Evolutionary conservation across 35 echinoderm and acorn worm genomes (phyloP).

Genomic region (Lytechinus variegatus): DNA sequence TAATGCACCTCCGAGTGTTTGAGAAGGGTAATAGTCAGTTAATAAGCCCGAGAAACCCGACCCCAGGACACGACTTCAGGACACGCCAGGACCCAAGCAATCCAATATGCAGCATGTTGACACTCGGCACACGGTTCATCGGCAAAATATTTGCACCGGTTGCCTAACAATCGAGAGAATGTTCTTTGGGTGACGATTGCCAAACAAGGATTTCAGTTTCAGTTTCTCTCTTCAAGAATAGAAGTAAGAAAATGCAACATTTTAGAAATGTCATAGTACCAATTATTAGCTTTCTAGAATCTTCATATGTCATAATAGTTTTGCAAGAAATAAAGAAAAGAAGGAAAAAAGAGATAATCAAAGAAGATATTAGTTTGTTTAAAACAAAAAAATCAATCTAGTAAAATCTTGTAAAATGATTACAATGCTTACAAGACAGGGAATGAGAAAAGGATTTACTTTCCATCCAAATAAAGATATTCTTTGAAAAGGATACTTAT

Average conservation of each 20-base stretch:
- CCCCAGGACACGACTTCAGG: slow-evolving; percentile 33
- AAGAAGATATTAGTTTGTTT: too few species aligned
- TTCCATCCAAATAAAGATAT: neutral
- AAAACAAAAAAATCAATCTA: too few species aligned
- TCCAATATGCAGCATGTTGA: slow-evolving; percentile 45
- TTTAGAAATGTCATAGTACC: neutral
- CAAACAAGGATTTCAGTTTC: neutral
- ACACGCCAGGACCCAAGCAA: slow-evolving; percentile 34
- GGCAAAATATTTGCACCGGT: slow-evolving; percentile 53
- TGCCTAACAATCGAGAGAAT: slow-evolving; percentile 42
- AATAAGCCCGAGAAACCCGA: slow-evolving; percentile 52
- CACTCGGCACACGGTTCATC: slow-evolving; percentile 34
- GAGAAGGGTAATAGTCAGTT: slow-evolving; percentile 51
- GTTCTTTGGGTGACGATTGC: slow-evolving; percentile 1
- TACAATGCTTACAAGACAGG: too few species aligned
- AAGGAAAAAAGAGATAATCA: too few species aligned
- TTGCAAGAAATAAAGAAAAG: too few species aligned
- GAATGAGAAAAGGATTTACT: too few species aligned
- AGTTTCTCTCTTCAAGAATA: neutral
- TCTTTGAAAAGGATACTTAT: neutral
- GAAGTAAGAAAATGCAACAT: neutral
- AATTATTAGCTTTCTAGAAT: neutral
- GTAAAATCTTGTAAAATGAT: too few species aligned
- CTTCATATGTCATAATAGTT: neutral
- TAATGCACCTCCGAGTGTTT: slow-evolving; percentile 57